Conservation (phyloP, 2,113 vertebrate species). For the Hemibagrus wyckioides region DNA sequence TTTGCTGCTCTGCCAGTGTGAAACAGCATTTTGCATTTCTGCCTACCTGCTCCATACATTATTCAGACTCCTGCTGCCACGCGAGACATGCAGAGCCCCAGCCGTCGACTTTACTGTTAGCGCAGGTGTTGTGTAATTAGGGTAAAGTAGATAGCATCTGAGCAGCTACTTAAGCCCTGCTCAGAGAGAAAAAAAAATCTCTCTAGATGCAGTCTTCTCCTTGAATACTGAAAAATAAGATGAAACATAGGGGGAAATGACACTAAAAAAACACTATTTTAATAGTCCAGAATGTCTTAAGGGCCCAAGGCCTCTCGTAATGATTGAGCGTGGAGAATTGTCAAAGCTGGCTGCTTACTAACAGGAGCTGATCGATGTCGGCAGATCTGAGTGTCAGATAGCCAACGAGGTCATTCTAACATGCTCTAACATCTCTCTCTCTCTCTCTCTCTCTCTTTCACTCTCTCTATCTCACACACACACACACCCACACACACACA, state of each 20-base stretch:
- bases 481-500: constrained; percentile 21
- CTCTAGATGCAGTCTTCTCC: constrained; percentile 56
- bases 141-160: constrained; percentile 77
- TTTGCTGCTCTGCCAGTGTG: constrained; percentile 56
- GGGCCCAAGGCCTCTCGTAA: constrained; percentile 64
- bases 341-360: constrained; percentile 71
- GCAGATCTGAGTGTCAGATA: constrained; percentile 66
- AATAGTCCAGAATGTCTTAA: constrained; percentile 38
- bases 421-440: constrained; percentile 9
- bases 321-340: constrained; percentile 70
- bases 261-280: constrained; percentile 56
- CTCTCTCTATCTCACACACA: constrained; percentile 18
- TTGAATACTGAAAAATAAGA: constrained; percentile 36
- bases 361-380: constrained; percentile 67
- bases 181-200: constrained; percentile 66
- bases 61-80: constrained; percentile 65
- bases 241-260: constrained; percentile 32
- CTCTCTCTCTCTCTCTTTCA: constrained; percentile 24
- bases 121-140: constrained; percentile 76
- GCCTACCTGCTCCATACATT: constrained; percentile 73
- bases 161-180: constrained; percentile 67
- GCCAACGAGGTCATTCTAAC: constrained; percentile 57
- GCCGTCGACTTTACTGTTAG: constrained; percentile 58
- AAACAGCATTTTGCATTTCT: constrained; percentile 53
- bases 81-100: constrained; percentile 39